Base-by-base conservation (phyloP, 2,888 invertebrate genomes). In the Bellardia pandia region DNA sequence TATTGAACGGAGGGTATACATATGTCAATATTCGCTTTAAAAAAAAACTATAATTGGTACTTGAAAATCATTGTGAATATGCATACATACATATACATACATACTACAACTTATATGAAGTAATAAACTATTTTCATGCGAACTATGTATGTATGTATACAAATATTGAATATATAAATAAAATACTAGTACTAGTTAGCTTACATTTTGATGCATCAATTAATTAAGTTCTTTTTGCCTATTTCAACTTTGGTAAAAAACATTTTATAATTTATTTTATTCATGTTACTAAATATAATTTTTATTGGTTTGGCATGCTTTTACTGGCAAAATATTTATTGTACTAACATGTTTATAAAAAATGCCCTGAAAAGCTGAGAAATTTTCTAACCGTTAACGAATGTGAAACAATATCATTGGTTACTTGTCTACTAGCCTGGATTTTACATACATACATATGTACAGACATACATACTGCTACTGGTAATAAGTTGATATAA, bases 141-240 rank as follows among this genome's bases (percentile, higher is more conserved):
- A 5, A 2, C 6, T 14, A 3, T 6, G 33, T 14, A 60, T 6
- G 5, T 37, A 13, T 33, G 33, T 4, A 30, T 33, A 60, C 33
- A 14, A 60, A 33, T 5, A 13, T 13, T 0, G 9, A 9, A 9
- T 56, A 66, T 45, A 45, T 23, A 45, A 45, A 23, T 45, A 60
- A 60, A 30, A 23, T 56, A 56, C 56, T 23, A 23, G 9, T 13
- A 13, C 11, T 58, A 33, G n/a, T 16, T 58, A 33, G 5, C 16
- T n/a, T 40, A 40, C 16, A 40, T 8, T 37, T 62, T 64, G n/a
- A 40, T 64, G 40, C 40, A 64, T 40, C 40, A 64, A 64, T 64
- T 64, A 64, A 40, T 40, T 64, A 16, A 64, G 9, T 64, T 64
- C 3, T 40, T 40, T 64, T 64, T 64, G 33, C 14, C 14, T 40